phyloP scores from a whole-genome alignment of 2,797 vertebrate species.

The Hydrophis major region DNA sequence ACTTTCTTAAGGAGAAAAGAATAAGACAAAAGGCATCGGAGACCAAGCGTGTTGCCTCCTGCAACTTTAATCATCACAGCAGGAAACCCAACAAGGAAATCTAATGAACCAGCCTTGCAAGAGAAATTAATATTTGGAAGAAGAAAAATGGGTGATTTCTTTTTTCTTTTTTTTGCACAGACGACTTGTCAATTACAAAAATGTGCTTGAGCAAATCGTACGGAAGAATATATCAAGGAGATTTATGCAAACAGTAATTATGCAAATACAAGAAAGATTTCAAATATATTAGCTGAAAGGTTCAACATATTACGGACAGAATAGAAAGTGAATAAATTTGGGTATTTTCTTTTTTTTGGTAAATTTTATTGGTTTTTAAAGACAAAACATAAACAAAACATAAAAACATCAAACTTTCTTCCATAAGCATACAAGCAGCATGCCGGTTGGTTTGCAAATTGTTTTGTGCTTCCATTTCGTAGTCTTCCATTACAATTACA shows the following conservation, averaged over 20 bases:
- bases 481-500: no score
- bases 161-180: neutral
- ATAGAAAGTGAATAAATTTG: constrained; percentile 1
- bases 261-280: constrained; percentile 17
- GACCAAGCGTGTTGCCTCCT: constrained; percentile 20
- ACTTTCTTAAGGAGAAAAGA: neutral
- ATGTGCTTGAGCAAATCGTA: constrained; percentile 6
- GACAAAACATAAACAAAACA: no score
- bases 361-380: no score
- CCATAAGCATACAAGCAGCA: no score
- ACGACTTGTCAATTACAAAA: constrained; percentile 27
- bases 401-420: no score
- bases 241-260: constrained; percentile 26
- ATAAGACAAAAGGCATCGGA: neutral
- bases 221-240: constrained; percentile 21
- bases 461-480: no score
- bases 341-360: neutral
- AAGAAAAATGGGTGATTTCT: constrained; percentile 20
- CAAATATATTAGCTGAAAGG: constrained; percentile 3
- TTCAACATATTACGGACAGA: neutral
- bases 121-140: constrained; percentile 36
- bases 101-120: constrained; percentile 33
- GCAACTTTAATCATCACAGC: constrained; percentile 39
- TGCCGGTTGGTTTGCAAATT: no score
- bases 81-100: constrained; percentile 45